Evolutionary conservation across 2,797 vertebrate species (phyloP), one percentile per base, ranked within the genome.

Genomic region (Thripadectes ignobilis): DNA sequence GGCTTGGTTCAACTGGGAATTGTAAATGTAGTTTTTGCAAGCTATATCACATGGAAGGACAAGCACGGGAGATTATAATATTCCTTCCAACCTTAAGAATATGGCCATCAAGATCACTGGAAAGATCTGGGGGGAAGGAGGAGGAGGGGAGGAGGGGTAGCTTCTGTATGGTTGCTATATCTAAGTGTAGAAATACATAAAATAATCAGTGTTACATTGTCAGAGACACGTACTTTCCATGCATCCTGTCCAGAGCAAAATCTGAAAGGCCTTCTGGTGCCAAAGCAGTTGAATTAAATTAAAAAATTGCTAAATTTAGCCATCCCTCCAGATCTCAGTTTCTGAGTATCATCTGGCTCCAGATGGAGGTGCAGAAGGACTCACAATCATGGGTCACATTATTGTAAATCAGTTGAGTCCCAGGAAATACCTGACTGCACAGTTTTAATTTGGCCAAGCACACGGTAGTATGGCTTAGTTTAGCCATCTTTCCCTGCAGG

Each of bases 221-320:
- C 51, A 95, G 82, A 73, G 82, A 93, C 94, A 62, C 12, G 1
- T 89, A 91, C 52, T 96, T 96, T 96, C 92, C 95, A 71, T 76
- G 21, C 74, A 84, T 76, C 67, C 67, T 57, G 80, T 85, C 88
- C 92, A 93, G 88, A 96, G 66, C 18, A 94, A 93, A 90, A 90
- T 83, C 82, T 82, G 71, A 89, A 94, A 94, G 39, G 36, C n/a
- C 74, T 96, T 82, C 49, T 93, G 57, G 41, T 87, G 93, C 95
- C 94, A 95, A 61, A 91, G 83, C 67, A 94, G 59, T 94, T 84
- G 87, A 94, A 88, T 79, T 92, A 82, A 76, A 90, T 92, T 78
- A 5, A 20, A 88, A 94, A 76, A 82, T 49, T 39, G 17, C 85
- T 96, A 93, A 91, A 95, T 94, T 92, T 94, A 95, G 79, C 48